Conservation (phyloP, 1,140 invertebrate genomes). For the Drosophila subpulchrella region DNA sequence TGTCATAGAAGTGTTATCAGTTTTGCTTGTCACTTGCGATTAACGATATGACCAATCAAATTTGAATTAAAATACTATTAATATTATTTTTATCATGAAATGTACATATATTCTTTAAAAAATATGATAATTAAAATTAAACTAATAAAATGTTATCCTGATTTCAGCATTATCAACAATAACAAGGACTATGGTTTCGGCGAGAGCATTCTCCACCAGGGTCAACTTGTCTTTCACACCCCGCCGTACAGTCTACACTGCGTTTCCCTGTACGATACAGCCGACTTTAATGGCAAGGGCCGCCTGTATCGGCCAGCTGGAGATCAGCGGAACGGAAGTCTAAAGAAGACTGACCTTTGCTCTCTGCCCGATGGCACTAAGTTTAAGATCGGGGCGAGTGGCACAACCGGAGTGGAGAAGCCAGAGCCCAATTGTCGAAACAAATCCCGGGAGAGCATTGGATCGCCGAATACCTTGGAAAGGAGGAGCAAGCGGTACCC, state of each 20-base stretch:
- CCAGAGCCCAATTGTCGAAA: conserved; percentile 64
- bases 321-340: conserved; percentile 73
- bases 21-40: background rate
- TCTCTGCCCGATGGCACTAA: conserved; percentile 64
- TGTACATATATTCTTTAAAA: too few species aligned
- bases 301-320: conserved; percentile 70
- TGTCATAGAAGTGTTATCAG: background rate
- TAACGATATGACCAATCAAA: background rate
- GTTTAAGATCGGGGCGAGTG: conserved; percentile 70
- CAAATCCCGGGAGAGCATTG: conserved; percentile 77
- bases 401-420: conserved; percentile 58
- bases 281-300: conserved; percentile 80
- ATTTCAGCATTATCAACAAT: conserved; percentile 79
- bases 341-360: conserved; percentile 74
- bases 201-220: conserved; percentile 95
- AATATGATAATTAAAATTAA: too few species aligned
- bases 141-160: background rate
- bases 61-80: too few species aligned
- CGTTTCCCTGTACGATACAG: conserved; percentile 90
- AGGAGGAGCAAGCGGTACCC: conserved; percentile 76
- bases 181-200: conserved; percentile 92
- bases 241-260: conserved; percentile 93
- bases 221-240: conserved; percentile 95
- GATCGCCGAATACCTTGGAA: conserved; percentile 79
- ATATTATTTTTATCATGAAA: background rate